phyloP scores from a whole-genome alignment of 2,888 invertebrate species.

The Melieria crassipennis region DNA sequence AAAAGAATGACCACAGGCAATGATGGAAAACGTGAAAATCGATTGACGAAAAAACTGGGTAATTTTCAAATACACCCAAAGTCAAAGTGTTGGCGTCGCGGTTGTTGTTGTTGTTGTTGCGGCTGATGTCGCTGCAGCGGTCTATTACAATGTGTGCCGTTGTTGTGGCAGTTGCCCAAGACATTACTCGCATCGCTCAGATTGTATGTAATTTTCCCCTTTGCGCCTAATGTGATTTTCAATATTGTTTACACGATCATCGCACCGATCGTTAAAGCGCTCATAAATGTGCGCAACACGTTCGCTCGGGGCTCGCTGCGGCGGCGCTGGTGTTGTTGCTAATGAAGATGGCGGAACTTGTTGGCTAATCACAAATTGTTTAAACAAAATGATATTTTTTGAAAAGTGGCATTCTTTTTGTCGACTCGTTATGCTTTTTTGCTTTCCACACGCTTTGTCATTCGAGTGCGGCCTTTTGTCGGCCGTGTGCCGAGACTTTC shows the following conservation, averaged over 20 bases:
- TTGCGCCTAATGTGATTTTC: conserved; percentile 43
- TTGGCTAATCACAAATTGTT: conserved; percentile 43
- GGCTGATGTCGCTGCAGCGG: conserved; percentile 27
- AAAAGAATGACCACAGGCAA: conserved; percentile 40
- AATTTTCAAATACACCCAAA: conserved; percentile 26
- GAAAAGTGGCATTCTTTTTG: not conserved
- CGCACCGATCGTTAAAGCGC: conserved; percentile 35
- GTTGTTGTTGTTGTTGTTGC: conserved; percentile 25
- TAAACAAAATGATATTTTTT: conserved; percentile 19
- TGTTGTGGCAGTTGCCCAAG: not conserved
- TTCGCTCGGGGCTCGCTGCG: not conserved
- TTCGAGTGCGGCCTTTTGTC: too few relatives aligned
- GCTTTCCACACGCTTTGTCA: too few relatives aligned
- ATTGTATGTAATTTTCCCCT: conserved; percentile 45
- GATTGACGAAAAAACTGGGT: conserved; percentile 41
- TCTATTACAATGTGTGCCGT: not conserved
- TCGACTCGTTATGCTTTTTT: too few relatives aligned
- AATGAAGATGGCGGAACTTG: conserved; percentile 38
- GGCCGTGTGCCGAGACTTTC: too few relatives aligned
- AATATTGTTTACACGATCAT: conserved; percentile 42
- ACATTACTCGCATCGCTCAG: conserved; percentile 16
- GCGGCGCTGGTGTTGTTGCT: conserved; percentile 1
- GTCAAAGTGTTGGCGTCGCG: conserved; percentile 18
- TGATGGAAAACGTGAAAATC: conserved; percentile 40
- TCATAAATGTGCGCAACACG: not conserved